Base-by-base conservation (phyloP, 2,797 vertebrate genomes). In the Phoeniculus purpureus region DNA sequence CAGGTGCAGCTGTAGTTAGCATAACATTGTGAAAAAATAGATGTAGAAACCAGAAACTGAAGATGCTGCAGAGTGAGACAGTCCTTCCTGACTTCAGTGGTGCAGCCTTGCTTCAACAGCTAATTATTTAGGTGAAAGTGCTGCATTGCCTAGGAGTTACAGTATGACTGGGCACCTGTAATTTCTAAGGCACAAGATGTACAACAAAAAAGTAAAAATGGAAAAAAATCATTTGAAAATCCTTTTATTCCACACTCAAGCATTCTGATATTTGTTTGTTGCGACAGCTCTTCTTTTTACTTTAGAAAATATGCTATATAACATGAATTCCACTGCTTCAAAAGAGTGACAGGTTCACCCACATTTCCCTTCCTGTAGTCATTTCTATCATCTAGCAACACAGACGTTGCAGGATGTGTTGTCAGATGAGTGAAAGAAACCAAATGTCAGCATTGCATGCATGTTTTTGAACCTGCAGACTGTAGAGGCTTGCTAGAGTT, bases 41-140 rank as follows among this genome's bases (percentile, higher is more conserved):
- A 72, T 20, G 15, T 29, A 45, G 62, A 83, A 86, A 77, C 80
- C 50, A 56, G 76, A 86, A 88, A 87, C 16, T 29, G 55, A 92
- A 89, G 62, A 59, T 52, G 23, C 37, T 68, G 67, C 15, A 58
- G 31, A 79, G 66, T 23, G 29, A 81, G 26, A 1, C 40, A 66
- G 7, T 9, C 62, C 58, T 83, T 73, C 34, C 47, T 58, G 48
- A 13, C 21, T 86, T 87, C 43, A 71, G 20, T 34, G 23, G 51
- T 29, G 77, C 32, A 74, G 60, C 14, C 48, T 61, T 79, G 31
- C 32, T 81, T 75, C 61, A 80, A 52, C 25, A 80, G 4, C 7
- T 60, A 31, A 59, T 74, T 43, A 14, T 65, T 84, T 17, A 67
- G 0, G 0, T 29, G 21, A 32, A 83, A 85, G 27, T 66, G 22